Evolutionary conservation across 2,888 invertebrate genomes (phyloP).

Genomic region (Synergus laeviventris): DNA sequence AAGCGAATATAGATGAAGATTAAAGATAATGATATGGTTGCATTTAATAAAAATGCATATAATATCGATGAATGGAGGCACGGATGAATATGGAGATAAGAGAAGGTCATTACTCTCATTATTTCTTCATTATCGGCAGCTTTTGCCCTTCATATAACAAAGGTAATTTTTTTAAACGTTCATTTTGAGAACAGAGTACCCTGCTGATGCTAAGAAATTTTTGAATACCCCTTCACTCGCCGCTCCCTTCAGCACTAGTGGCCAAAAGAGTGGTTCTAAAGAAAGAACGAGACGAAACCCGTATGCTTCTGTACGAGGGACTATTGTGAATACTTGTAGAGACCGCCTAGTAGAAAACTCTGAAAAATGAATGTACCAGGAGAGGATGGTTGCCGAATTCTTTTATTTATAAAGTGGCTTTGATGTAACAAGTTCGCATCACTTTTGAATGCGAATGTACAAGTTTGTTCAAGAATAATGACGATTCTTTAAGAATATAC

Average conservation of each 20-base stretch:
- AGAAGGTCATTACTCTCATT: constrained; percentile 8
- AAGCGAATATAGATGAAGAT: neutral
- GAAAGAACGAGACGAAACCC: constrained; percentile 18
- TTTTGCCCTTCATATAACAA: neutral
- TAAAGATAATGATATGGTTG: neutral
- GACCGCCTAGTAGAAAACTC: neutral
- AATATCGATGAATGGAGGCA: neutral
- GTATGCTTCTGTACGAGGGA: constrained; percentile 10
- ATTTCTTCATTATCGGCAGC: neutral
- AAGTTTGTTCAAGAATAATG: constrained; percentile 39
- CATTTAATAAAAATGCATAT: constrained; percentile 1
- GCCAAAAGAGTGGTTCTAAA: constrained; percentile 19
- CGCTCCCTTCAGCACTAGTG: neutral
- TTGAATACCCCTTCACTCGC: constrained; percentile 16
- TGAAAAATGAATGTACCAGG: constrained; percentile 10
- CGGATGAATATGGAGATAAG: constrained; percentile 7
- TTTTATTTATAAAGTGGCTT: constrained; percentile 22
- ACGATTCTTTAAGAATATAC: neutral
- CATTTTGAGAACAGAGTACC: constrained; percentile 8
- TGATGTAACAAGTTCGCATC: constrained; percentile 27
- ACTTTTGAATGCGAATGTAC: constrained; percentile 11
- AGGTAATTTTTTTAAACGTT: constrained; percentile 9
- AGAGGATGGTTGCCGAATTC: neutral
- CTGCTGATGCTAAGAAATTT: constrained; percentile 19
- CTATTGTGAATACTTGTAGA: constrained; percentile 1